Evolutionary conservation across 2,888 invertebrate genomes (phyloP).

Genomic region (Napeogenes inachia): DNA sequence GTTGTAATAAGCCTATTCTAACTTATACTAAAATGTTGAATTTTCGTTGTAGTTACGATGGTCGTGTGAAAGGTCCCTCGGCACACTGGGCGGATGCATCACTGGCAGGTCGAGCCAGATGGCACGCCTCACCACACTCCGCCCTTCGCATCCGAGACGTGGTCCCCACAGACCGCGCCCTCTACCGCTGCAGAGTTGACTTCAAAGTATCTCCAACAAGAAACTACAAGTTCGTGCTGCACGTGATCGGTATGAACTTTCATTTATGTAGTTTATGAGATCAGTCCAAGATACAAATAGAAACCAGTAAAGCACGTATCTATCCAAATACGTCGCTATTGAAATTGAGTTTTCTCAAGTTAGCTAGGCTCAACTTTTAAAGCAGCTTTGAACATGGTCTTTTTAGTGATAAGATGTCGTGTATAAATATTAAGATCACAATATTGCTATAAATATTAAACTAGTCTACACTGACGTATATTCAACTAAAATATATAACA

Average conservation of each 20-base stretch:
- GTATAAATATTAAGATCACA: too few relatives aligned
- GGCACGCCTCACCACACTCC: conserved; percentile 82
- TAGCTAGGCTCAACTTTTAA: background rate
- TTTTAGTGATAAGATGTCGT: background rate
- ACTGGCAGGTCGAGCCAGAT: conserved; percentile 82
- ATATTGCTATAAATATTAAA: too few relatives aligned
- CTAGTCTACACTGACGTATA: too few relatives aligned
- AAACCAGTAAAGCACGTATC: conserved; percentile 22
- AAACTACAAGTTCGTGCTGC: conserved; percentile 79
- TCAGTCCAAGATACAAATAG: conserved; percentile 20
- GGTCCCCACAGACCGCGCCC: conserved; percentile 84
- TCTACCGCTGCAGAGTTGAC: conserved; percentile 89
- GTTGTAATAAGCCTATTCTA: background rate
- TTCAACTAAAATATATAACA: too few relatives aligned
- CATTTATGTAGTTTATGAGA: conserved; percentile 25
- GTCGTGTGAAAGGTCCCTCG: conserved; percentile 74
- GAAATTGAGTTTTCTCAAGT: conserved; percentile 21
- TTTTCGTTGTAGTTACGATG: conserved; percentile 81
- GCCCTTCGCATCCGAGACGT: conserved; percentile 83
- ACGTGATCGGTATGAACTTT: conserved; percentile 21
- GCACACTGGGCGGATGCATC: conserved; percentile 85
- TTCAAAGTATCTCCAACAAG: conserved; percentile 87
- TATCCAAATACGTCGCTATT: conserved; percentile 20
- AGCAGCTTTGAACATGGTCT: background rate
- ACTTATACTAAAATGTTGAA: background rate